Evolutionary conservation across 2,113 vertebrate genomes (phyloP).

Genomic region (Toxostoma redivivum): DNA sequence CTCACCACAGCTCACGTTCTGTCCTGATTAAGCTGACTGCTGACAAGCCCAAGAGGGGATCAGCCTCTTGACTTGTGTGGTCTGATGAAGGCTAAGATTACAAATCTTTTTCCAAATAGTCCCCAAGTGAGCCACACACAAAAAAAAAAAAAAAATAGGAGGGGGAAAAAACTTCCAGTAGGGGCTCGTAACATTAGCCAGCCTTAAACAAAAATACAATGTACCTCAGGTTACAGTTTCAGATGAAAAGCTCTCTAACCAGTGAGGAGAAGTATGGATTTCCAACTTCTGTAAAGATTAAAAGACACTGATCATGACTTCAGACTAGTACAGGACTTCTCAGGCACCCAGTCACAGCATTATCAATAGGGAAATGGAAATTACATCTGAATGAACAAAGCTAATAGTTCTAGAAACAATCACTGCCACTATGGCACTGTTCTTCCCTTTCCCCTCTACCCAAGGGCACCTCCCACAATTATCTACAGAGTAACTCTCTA

Average conservation of each 20-base stretch:
- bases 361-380: background rate
- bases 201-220: conserved; percentile 45
- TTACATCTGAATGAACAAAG: background rate
- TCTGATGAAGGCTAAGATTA: conserved; percentile 51
- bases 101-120: conserved; percentile 39
- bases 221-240: conserved; percentile 41
- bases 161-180: background rate
- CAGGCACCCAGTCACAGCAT: background rate
- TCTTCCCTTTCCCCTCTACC: background rate
- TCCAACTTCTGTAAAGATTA: conserved; percentile 5
- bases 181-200: conserved; percentile 35
- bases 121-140: background rate
- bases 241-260: conserved; percentile 29
- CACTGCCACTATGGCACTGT: background rate
- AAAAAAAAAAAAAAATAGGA: background rate
- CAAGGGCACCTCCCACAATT: background rate
- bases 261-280: background rate
- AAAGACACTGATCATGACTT: background rate
- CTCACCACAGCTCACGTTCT: background rate
- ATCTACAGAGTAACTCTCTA: background rate
- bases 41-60: conserved; percentile 44
- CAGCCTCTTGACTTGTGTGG: conserved; percentile 62
- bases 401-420: background rate
- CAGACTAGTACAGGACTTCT: background rate
- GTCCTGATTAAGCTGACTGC: conserved; percentile 34